Evolutionary conservation across 2,888 invertebrate genomes (phyloP).

Genomic region (Drosophila aldrichi): DNA sequence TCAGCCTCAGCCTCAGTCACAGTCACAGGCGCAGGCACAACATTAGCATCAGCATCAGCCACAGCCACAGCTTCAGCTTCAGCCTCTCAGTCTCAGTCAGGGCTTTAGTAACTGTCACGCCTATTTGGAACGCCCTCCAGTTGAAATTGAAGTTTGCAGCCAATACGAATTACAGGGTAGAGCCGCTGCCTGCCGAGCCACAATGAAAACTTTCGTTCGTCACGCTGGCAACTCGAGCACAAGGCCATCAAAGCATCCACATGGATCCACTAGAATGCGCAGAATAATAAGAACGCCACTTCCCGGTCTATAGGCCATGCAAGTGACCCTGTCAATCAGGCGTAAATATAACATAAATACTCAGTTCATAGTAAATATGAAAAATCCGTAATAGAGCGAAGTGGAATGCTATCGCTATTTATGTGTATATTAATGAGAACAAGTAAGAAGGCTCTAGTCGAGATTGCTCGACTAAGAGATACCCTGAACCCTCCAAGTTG

Average conservation of each 20-base stretch:
- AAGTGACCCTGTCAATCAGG: not conserved
- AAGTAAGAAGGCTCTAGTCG: no score
- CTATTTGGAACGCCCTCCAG: conserved; percentile 28
- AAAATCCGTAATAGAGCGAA: not conserved
- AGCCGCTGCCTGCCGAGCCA: not conserved
- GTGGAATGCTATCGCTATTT: not conserved
- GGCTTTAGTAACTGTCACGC: conserved; percentile 15
- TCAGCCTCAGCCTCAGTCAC: not conserved
- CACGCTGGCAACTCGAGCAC: conserved; percentile 16
- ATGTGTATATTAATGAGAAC: not conserved
- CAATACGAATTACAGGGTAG: conserved; percentile 11
- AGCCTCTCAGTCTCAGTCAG: not conserved
- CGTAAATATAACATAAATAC: no score
- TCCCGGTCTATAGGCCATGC: not conserved
- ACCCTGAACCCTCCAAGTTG: no score
- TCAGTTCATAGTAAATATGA: not conserved
- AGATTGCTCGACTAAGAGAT: no score
- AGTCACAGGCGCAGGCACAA: not conserved
- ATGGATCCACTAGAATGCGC: not conserved
- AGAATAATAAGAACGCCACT: not conserved
- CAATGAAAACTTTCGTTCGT: conserved; percentile 15
- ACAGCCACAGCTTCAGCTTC: not conserved
- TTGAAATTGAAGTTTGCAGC: conserved; percentile 30
- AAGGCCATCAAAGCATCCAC: conserved; percentile 13
- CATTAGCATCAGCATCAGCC: not conserved